phyloP scores from a whole-genome alignment of 1,140 invertebrate species.

The Drosophila arawakana region DNA sequence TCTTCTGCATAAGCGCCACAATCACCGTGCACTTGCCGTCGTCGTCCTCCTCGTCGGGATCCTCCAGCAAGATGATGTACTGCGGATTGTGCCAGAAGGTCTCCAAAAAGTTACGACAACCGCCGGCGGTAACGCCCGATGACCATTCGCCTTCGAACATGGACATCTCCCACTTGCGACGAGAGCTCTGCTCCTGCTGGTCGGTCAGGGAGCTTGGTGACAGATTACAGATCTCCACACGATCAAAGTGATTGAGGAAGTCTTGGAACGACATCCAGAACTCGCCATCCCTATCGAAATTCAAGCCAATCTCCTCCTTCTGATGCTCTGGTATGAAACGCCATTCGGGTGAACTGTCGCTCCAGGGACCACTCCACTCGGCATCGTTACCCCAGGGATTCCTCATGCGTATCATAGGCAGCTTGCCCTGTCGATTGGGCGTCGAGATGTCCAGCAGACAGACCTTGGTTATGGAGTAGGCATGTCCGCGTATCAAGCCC shows the following conservation, averaged over 20 bases:
- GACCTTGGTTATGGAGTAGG: constrained; percentile 97
- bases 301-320: constrained; percentile 95
- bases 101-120: constrained; percentile 98
- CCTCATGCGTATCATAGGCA: constrained; percentile 92
- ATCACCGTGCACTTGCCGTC: constrained; percentile 97
- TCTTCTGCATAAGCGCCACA: constrained; percentile 97
- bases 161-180: constrained; percentile 96
- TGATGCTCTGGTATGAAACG: constrained; percentile 94
- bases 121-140: constrained; percentile 95
- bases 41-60: constrained; percentile 96
- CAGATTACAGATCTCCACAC: constrained; percentile 97
- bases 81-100: constrained; percentile 99
- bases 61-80: constrained; percentile 94
- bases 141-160: constrained; percentile 97
- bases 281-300: constrained; percentile 98
- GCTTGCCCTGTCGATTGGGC: constrained; percentile 91
- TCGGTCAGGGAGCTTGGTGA: constrained; percentile 96
- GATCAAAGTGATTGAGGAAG: constrained; percentile 89
- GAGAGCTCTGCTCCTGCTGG: constrained; percentile 88
- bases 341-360: constrained; percentile 97
- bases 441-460: constrained; percentile 95
- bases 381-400: constrained; percentile 99
- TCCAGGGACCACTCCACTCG: constrained; percentile 99
- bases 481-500: constrained; percentile 97
- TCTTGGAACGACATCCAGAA: constrained; percentile 98